A percentile compares a stretch with the other conserved stretches of the same genome.
phyloP scores from a whole-genome alignment of 2,888 invertebrate species.

The Dione vanillae region DNA sequence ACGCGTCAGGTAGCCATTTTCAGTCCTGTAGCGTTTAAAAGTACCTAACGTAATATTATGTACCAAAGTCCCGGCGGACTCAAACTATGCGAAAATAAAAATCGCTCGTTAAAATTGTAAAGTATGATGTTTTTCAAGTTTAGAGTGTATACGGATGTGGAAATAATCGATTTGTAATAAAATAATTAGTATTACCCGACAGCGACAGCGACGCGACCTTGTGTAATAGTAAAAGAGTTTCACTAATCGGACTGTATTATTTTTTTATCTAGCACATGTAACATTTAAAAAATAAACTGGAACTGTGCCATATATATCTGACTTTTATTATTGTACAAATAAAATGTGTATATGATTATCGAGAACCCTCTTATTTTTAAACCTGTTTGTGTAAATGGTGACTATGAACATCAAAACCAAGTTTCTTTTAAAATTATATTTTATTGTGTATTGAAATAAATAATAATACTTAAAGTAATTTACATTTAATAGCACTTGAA shows the following conservation, averaged over 20 bases:
- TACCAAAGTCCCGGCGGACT: slow-evolving; percentile 60
- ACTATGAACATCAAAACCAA: not conserved
- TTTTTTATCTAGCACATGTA: slow-evolving; percentile 83
- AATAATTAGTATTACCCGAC: slow-evolving; percentile 57
- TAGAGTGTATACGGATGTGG: slow-evolving; percentile 64
- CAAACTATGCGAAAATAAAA: slow-evolving; percentile 63
- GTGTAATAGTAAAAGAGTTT: slow-evolving; percentile 66
- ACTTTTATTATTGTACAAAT: slow-evolving; percentile 53
- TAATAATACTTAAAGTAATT: slow-evolving; percentile 6
- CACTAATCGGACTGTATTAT: slow-evolving; percentile 83
- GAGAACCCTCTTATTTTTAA: slow-evolving; percentile 8
- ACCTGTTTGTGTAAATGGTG: not conserved
- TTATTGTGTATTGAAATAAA: slow-evolving; percentile 1
- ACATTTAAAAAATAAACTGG: slow-evolving; percentile 81
- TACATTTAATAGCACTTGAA: not conserved
- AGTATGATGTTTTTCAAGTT: slow-evolving; percentile 70
- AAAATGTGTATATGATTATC: not conserved
- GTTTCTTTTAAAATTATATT: not conserved
- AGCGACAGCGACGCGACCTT: slow-evolving; percentile 37
- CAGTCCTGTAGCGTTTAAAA: slow-evolving; percentile 63
- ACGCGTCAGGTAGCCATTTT: slow-evolving; percentile 68
- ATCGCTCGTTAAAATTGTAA: slow-evolving; percentile 76
- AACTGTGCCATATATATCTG: slow-evolving; percentile 80
- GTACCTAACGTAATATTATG: slow-evolving; percentile 59
- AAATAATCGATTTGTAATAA: slow-evolving; percentile 58